Base-by-base conservation (phyloP, 2,888 invertebrate genomes). In the Lasius platythorax region DNA sequence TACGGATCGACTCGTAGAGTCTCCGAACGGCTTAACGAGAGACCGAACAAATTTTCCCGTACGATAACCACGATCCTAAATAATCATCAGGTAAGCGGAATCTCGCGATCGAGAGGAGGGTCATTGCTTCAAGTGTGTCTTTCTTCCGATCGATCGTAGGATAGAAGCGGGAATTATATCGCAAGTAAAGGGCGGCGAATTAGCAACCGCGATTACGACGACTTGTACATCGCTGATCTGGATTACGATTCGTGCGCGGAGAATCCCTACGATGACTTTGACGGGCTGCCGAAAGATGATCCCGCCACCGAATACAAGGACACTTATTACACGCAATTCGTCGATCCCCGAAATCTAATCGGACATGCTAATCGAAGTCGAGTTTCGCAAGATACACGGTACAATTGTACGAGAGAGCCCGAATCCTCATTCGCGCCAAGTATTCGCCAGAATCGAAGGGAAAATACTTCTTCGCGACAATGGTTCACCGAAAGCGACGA, bases 91-190 rank as follows among this genome's bases (percentile, higher is more conserved):
- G 63, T 53, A 75, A 72, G 81, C 28, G 11, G 11, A 53, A 37
- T 53, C 2, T 53, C 9, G 11, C 2, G 1, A 37, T 81, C 9
- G 28, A 18, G 9, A 5, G 40, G 72, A 15, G 58, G 33, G 9
- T n/a, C 1, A 6, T 33, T 6, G 15, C 8, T 33, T 46, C 12
- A 58, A 53, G 12, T 66, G 40, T 37, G 23, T 23, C 23, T 23
- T 23, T 79, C 68, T 76, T 30, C 61, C 79, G 3, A 37, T 33
- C 0, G 67, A 85, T 81, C 84, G 66, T 23, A 81, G 66, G 15
- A 3, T 12, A 68, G 50, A 37, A 67, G 46, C 28, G 37, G 15
- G 3, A 58, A 61, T 43, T 61, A 61, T 33, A 15, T 61, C 6
- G 1, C 72, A 68, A 1, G 50, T 28, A 18, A 64, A 78, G 0